These are phyloP conservation scores for Ceratitis capitata DNA, from an alignment of 1,140 invertebrate species.

Conservation along the genomic window DNA sequence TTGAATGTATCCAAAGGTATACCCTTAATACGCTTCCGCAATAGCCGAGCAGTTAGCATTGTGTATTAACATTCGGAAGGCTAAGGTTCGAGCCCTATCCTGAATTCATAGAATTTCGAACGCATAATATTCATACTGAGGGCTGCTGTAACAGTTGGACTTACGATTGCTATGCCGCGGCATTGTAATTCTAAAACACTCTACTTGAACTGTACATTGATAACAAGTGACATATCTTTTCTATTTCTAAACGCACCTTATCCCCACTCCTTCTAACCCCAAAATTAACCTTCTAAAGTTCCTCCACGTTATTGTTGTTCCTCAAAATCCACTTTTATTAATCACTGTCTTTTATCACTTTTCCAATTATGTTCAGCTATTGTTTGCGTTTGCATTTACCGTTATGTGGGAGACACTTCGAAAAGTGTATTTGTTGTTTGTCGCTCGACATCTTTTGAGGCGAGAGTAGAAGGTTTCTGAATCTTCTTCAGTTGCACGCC, in stretches of 20 bases:
- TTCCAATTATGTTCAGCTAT: constrained; percentile 25
- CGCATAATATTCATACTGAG: too few relatives aligned
- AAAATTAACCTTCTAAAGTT: constrained; percentile 7
- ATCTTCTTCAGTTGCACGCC: neutral
- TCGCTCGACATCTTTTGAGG: too few relatives aligned
- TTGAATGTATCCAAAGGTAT: too few relatives aligned
- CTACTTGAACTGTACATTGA: neutral
- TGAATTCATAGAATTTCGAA: too few relatives aligned
- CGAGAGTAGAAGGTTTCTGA: neutral
- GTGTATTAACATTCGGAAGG: too few relatives aligned
- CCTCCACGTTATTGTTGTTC: constrained; percentile 13
- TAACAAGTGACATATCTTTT: neutral
- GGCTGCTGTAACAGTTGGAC: too few relatives aligned
- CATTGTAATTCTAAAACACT: neutral
- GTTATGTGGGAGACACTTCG: neutral
- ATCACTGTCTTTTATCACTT: constrained; percentile 35
- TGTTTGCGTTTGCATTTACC: neutral
- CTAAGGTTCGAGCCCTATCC: too few relatives aligned
- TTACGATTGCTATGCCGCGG: too few relatives aligned
- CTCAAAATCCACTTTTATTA: constrained; percentile 28
- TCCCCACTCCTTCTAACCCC: neutral
- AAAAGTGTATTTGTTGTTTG: neutral
- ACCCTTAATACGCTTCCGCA: too few relatives aligned
- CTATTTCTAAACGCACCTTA: neutral
- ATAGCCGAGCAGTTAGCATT: too few relatives aligned